phyloP scores from a whole-genome alignment of 2,888 invertebrate species.

The Tuberolachnus salignus region DNA sequence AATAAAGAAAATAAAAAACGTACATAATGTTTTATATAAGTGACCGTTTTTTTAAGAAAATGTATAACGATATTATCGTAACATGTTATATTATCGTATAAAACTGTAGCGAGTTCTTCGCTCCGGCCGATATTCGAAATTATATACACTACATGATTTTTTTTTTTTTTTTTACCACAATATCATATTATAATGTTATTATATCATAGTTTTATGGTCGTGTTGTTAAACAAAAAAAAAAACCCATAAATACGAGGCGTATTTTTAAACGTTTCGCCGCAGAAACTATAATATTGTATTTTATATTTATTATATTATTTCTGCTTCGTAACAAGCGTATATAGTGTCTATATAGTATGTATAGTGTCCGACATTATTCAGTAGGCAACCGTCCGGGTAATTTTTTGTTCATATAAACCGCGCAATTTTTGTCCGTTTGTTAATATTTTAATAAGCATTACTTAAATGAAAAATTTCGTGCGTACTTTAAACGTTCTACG shows the following conservation, averaged over 20 bases:
- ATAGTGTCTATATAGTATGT: too few relatives aligned
- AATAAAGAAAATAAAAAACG: too few relatives aligned
- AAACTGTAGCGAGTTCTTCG: not conserved
- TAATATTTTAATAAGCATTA: too few relatives aligned
- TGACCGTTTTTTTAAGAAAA: too few relatives aligned
- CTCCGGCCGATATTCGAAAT: not conserved
- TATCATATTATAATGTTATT: not conserved
- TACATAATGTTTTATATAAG: too few relatives aligned
- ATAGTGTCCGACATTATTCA: not conserved
- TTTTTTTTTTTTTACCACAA: not conserved
- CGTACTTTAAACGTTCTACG: too few relatives aligned
- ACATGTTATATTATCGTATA: too few relatives aligned
- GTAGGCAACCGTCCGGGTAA: not conserved
- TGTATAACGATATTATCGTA: too few relatives aligned
- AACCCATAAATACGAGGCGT: not conserved
- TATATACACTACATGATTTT: not conserved
- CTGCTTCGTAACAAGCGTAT: not conserved
- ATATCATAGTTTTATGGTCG: not conserved
- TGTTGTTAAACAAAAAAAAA: not conserved
- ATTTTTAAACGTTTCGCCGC: not conserved
- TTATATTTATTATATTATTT: not conserved
- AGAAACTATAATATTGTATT: not conserved
- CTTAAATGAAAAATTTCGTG: too few relatives aligned
- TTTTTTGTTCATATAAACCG: not conserved
- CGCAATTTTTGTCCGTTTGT: not conserved